Base-by-base conservation (phyloP, 2,113 vertebrate genomes). In the Cyprinodon tularosa region DNA sequence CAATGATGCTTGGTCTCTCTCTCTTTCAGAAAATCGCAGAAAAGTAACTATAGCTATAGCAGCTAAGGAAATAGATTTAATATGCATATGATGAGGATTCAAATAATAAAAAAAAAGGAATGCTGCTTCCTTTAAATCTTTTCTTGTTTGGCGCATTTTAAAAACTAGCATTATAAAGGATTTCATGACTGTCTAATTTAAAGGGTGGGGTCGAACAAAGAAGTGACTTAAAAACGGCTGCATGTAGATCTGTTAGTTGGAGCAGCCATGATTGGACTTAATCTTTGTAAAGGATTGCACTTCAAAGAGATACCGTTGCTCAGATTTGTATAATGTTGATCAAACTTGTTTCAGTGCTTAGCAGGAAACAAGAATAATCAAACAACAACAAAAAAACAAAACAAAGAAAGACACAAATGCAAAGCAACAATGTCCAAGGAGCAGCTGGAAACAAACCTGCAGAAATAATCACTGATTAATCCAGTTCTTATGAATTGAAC, bases 181-280 rank as follows among this genome's bases (percentile, higher is more conserved):
- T 20, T 79, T 81, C n/a, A 63, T n/a, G 4, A 12, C 62, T 9
- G 38, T 11, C 60, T 45, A 61, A 38, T 45, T 42, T 66, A 11
- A 59, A 59, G 62, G 45, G 36, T 6, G 50, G 17, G 17, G 14
- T 15, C n/a, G 22, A 72, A 42, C 13, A 15, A 4, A 12, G 37
- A 68, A 15, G 20, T 3, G 8, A 7, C 12, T 1, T n/a, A 10
- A 63, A 62, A 53, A 66, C 10, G 3, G 11, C 15, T n/a, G 40
- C 22, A 38, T 17, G 62, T 42, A 2, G 8, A 15, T 20, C 29
- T 45, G 64, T 45, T 12, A 20, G 36, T 37, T 45, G 9, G 20
- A 36, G 50, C 81, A 47, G 77, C 13, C 80, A 45, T 42, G 59
- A 80, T 85, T 84, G 85, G 79, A 75, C 83, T 87, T 79, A 57